A percentile compares a stretch with the other conserved stretches of the same genome.
phyloP scores from a whole-genome alignment of 2,113 vertebrate genomes.

The Thermophis baileyi region DNA sequence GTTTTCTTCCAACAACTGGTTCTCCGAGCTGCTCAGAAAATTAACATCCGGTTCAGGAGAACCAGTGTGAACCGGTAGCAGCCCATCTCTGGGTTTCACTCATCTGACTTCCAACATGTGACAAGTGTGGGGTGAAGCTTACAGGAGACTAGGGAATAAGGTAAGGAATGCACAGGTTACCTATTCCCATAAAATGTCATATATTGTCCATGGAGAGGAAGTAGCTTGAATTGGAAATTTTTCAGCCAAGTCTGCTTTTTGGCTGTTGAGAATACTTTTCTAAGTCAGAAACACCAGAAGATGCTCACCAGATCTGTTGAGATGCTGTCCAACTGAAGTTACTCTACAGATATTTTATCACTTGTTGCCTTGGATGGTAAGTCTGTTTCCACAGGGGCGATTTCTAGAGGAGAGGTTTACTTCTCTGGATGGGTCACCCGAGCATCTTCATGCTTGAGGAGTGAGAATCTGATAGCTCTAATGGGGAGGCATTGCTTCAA shows the following conservation, averaged over 20 bases:
- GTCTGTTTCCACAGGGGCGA: too few relatives aligned
- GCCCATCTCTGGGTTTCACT: neutral
- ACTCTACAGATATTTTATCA: neutral
- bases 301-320: neutral
- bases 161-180: neutral
- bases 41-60: too few relatives aligned
- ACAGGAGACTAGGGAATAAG: neutral
- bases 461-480: neutral
- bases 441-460: neutral
- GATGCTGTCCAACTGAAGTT: neutral
- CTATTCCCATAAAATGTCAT: neutral
- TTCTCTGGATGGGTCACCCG: neutral
- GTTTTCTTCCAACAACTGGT: too few relatives aligned
- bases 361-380: neutral
- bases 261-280: neutral
- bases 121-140: neutral
- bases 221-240: neutral
- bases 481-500: too few relatives aligned
- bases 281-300: neutral
- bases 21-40: too few relatives aligned
- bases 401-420: neutral
- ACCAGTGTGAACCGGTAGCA: too few relatives aligned
- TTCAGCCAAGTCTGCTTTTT: neutral
- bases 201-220: neutral
- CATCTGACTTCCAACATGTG: neutral